A percentile compares a stretch with the other conserved stretches of the same genome.
phyloP scores from a whole-genome alignment of 2,113 vertebrate genomes.

The Gymnobelideus leadbeateri region DNA sequence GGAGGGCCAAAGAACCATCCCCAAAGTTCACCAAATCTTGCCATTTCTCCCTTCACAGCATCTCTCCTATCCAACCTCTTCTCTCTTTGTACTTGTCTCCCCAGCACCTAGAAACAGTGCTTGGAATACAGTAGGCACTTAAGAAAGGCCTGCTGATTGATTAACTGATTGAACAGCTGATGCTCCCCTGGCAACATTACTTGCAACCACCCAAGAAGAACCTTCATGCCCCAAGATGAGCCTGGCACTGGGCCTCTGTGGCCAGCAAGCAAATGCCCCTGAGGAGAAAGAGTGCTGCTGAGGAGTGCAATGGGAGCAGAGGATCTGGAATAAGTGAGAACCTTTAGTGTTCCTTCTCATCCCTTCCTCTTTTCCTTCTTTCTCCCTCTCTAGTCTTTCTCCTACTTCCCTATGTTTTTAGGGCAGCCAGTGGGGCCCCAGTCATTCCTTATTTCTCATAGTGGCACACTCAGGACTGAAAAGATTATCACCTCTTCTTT shows the following conservation, averaged over 20 bases:
- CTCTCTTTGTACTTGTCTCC: not conserved
- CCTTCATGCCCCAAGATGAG: not conserved
- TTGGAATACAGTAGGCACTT: not conserved
- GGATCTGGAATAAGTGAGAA: not conserved
- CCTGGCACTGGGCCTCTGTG: not conserved
- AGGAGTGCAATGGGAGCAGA: not conserved
- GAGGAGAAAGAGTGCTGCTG: not conserved
- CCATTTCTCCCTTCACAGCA: not conserved
- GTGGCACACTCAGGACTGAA: not conserved
- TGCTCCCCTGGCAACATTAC: not conserved
- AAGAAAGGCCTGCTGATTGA: not conserved
- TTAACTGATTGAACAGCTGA: not conserved
- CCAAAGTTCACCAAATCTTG: not conserved
- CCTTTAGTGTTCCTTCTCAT: not conserved
- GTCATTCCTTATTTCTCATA: not conserved
- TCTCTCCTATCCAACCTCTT: not conserved
- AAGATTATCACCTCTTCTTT: not conserved
- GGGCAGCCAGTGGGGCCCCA: not conserved
- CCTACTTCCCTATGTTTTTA: not conserved
- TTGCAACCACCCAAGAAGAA: not conserved
- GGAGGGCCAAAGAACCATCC: not conserved
- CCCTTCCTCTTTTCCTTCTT: not conserved
- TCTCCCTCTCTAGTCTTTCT: not conserved
- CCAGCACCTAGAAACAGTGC: not conserved
- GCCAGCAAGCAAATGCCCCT: not conserved